A percentile compares a stretch with the other conserved stretches of the same genome.
Conservation (phyloP, 64 coral and sea anemone species). For the Montipora capricornis region DNA sequence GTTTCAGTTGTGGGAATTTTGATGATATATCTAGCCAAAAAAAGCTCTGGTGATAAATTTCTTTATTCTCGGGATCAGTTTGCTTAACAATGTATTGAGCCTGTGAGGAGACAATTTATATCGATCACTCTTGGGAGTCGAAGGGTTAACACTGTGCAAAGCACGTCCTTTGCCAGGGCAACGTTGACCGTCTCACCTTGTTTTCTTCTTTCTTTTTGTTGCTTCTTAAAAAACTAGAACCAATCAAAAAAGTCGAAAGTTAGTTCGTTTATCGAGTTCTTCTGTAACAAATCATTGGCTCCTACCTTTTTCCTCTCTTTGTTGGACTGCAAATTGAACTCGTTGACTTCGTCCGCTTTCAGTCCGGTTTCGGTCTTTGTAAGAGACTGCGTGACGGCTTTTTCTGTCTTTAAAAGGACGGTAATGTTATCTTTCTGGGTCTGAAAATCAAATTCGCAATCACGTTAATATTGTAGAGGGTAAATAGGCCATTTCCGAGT, state of each 20-base stretch:
- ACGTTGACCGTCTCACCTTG: not conserved
- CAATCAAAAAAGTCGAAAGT: not conserved
- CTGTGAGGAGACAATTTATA: too few species aligned
- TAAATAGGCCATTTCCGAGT: too few species aligned
- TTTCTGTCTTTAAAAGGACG: conserved; percentile 40
- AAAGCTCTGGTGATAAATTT: too few species aligned
- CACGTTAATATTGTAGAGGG: not conserved
- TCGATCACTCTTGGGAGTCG: too few species aligned
- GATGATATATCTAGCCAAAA: too few species aligned
- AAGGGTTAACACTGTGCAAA: not conserved
- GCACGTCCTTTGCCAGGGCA: not conserved
- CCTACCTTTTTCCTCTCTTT: conserved; percentile 74
- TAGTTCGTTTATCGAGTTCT: not conserved
- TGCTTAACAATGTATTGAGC: too few species aligned
- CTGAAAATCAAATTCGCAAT: not conserved
- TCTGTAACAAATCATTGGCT: not conserved
- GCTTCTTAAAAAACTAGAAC: conserved; percentile 56
- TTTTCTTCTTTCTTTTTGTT: conserved; percentile 63
- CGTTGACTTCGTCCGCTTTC: conserved; percentile 31
- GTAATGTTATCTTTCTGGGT: conserved; percentile 55
- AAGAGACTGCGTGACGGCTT: conserved; percentile 1
- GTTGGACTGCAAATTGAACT: conserved; percentile 64
- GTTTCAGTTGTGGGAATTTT: too few species aligned
- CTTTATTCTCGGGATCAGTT: too few species aligned
- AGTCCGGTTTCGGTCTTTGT: not conserved